Base-by-base conservation (phyloP, 2,888 invertebrate genomes). In the Tenthredo distinguenda region DNA sequence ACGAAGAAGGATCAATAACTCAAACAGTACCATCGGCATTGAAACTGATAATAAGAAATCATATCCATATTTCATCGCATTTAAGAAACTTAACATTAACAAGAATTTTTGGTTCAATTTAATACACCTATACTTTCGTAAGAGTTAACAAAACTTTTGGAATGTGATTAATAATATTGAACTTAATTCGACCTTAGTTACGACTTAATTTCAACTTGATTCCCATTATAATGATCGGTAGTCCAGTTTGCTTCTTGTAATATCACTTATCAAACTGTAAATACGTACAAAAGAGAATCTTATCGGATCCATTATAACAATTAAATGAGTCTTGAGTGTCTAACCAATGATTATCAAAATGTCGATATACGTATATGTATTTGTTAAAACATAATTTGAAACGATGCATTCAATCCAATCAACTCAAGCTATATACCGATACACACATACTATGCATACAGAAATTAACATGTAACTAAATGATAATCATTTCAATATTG, bases 201-300 rank as follows among this genome's bases (percentile, higher is more conserved):
- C 7, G 4, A 72, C 7, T 21, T 40, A 72, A 40, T 72, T 21
- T 72, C n/a, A 40, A 34, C 4, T 34, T 40, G 72, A 34, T 72
- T 34, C 2, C 7, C 9, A 40, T 40, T n/a, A 40, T 72, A 10
- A 10, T 43, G 72, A 55, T 72, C 4, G 21, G 5, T 40, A 40
- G 72, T 72, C 40, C 10, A 21, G 93, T 31, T 96, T 96, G 71
- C 18, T 68, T 34, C 37, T 15, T 7, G 9, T 37, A 37, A 71
- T 71, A 71, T 34, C 71, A 71, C 31, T 71, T 15, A 18, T 71
- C 9, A 71, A 34, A 37, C 15, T 34, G 15, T 34, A 55, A n/a
- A 55, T 55, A 55, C n/a, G 6, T n/a, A n/a, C n/a, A 55, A 55
- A 55, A 55, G 2, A 55, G 55, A 55, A 55, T 55, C n/a, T 43